Evolutionary conservation across 2,888 invertebrate species (phyloP).

Genomic region (Nudaria mundana): DNA sequence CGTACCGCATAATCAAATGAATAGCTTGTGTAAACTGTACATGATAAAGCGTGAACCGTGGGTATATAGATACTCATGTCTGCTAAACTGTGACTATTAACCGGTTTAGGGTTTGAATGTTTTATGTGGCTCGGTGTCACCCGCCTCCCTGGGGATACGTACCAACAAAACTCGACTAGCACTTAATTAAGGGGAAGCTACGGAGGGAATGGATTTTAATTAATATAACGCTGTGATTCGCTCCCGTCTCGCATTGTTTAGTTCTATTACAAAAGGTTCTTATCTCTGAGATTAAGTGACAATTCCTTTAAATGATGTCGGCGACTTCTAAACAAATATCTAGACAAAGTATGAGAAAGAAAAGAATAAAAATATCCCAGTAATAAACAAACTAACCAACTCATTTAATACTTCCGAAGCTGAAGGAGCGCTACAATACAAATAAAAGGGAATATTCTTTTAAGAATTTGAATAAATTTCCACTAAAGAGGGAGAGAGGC

Average conservation of each 20-base stretch:
- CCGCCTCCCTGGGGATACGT: slow-evolving; percentile 55
- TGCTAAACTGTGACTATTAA: slow-evolving; percentile 69
- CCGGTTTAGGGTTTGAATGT: slow-evolving; percentile 65
- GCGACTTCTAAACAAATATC: background rate
- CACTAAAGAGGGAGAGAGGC: slow-evolving; percentile 51
- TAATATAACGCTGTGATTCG: slow-evolving; percentile 60
- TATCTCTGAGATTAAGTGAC: slow-evolving; percentile 13
- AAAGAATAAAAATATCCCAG: slow-evolving; percentile 9
- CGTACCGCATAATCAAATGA: too few relatives aligned
- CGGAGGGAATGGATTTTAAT: slow-evolving; percentile 70
- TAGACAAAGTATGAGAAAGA: slow-evolving; percentile 1
- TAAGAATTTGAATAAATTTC: slow-evolving; percentile 76
- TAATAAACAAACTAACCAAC: slow-evolving; percentile 48
- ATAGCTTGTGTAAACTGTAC: slow-evolving; percentile 8
- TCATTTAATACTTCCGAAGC: slow-evolving; percentile 59
- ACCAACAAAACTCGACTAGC: slow-evolving; percentile 62
- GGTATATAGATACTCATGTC: too few relatives aligned
- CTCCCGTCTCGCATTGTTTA: slow-evolving; percentile 46
- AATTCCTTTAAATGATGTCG: slow-evolving; percentile 3
- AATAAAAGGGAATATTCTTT: slow-evolving; percentile 61
- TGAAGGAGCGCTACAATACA: slow-evolving; percentile 44
- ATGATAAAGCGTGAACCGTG: slow-evolving; percentile 6
- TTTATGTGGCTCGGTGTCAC: slow-evolving; percentile 64
- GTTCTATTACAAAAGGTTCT: slow-evolving; percentile 12
- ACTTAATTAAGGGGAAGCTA: slow-evolving; percentile 73